These are phyloP conservation scores for Parotocinclus haroldoi DNA, from an alignment of 2,797 vertebrate species.

Conservation along the genomic window DNA sequence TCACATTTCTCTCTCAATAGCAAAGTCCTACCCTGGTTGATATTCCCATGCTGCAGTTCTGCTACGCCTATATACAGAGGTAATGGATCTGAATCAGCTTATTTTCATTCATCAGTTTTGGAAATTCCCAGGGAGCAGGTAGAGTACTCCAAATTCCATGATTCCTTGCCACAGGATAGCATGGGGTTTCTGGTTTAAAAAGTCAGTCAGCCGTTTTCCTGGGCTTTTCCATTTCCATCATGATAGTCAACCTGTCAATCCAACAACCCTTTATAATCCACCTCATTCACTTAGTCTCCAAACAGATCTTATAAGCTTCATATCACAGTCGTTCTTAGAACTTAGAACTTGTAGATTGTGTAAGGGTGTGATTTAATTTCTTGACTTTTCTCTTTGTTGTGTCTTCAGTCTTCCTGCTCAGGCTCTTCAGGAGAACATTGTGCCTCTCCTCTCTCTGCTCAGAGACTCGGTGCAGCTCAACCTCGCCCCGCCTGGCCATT, in stretches of 20 bases:
- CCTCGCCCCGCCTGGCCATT: conserved; percentile 88
- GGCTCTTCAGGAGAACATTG: conserved; percentile 84
- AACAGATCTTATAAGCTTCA: too few relatives aligned
- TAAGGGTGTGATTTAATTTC: neutral
- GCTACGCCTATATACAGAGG: conserved; percentile 87
- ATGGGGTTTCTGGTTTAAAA: too few relatives aligned
- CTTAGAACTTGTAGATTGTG: too few relatives aligned
- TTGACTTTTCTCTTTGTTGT: conserved; percentile 11
- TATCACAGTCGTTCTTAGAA: too few relatives aligned
- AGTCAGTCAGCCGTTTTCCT: too few relatives aligned
- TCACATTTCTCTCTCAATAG: conserved; percentile 53
- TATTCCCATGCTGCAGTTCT: conserved; percentile 90
- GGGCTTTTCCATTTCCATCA: too few relatives aligned
- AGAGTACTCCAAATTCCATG: too few relatives aligned
- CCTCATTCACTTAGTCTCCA: too few relatives aligned
- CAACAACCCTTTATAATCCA: too few relatives aligned
- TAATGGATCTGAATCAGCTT: conserved; percentile 50
- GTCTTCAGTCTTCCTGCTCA: conserved; percentile 74
- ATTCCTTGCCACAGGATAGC: too few relatives aligned
- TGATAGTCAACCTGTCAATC: too few relatives aligned
- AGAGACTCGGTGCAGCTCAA: conserved; percentile 91
- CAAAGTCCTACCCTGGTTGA: conserved; percentile 80
- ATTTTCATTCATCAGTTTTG: neutral
- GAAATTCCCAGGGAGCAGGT: too few relatives aligned
- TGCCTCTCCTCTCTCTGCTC: conserved; percentile 79